A percentile compares a stretch with the other conserved stretches of the same genome.
These are phyloP conservation scores for Hydrotaea cyrtoneurina DNA, from an alignment of 2,888 invertebrate genomes.

Conservation along the genomic window DNA sequence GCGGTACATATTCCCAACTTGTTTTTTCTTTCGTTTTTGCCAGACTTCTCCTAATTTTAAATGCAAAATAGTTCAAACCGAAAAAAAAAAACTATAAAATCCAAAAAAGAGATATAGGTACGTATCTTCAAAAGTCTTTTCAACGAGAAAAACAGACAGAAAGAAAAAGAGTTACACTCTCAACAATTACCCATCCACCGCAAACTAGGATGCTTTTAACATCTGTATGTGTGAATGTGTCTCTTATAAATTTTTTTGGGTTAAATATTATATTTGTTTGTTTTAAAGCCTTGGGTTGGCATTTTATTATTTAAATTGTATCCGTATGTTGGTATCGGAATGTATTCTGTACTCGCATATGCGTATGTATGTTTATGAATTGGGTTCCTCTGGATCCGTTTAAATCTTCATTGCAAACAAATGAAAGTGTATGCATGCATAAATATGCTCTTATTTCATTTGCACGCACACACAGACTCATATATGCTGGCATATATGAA, in stretches of 20 bases:
- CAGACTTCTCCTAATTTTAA: constrained; percentile 54
- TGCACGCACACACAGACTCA: not conserved
- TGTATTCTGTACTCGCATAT: not conserved
- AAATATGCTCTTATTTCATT: constrained; percentile 32
- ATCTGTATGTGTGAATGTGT: not conserved
- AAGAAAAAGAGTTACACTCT: not conserved
- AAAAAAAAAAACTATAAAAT: constrained; percentile 38
- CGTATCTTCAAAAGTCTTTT: constrained; percentile 14
- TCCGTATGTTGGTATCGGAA: not conserved
- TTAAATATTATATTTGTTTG: constrained; percentile 33
- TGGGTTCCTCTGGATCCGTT: not conserved
- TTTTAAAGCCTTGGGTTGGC: constrained; percentile 5
- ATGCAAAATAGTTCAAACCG: constrained; percentile 43
- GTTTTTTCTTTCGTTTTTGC: constrained; percentile 20
- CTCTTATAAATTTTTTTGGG: constrained; percentile 2
- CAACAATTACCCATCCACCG: not conserved
- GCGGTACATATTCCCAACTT: not conserved
- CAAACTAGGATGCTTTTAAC: not conserved
- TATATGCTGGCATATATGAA: not conserved
- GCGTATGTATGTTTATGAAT: constrained; percentile 2
- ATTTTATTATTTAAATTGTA: constrained; percentile 39
- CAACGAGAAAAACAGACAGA: constrained; percentile 2
- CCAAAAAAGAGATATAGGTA: constrained; percentile 8
- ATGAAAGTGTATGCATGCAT: constrained; percentile 41
- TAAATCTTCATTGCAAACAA: constrained; percentile 41